A percentile compares a stretch with the other conserved stretches of the same genome.
Conservation (phyloP, 2,888 invertebrate genomes). For the Rhopalosiphum nymphaeae region DNA sequence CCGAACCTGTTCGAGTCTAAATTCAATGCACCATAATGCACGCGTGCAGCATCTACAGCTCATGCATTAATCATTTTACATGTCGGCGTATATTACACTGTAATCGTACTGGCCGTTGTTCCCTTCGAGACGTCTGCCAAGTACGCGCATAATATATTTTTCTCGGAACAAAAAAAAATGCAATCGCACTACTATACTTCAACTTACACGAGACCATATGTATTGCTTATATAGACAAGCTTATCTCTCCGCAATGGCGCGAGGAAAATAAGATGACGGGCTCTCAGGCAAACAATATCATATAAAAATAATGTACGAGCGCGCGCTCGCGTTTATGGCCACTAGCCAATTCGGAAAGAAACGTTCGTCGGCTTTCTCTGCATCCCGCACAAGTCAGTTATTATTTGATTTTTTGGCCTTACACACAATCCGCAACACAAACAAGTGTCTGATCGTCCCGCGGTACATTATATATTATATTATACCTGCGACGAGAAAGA, state of each 20-base stretch:
- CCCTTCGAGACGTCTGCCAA: conserved; percentile 42
- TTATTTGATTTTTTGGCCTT: conserved; percentile 38
- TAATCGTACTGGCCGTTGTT: background rate
- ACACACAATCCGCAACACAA: background rate
- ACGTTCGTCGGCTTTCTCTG: conserved; percentile 42
- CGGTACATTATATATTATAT: background rate
- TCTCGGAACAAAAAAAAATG: conserved; percentile 40
- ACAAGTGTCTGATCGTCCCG: conserved; percentile 17
- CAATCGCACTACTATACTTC: background rate
- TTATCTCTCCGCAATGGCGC: background rate
- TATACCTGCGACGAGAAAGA: conserved; percentile 26
- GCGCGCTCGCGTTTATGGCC: conserved; percentile 39
- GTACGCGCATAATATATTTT: conserved; percentile 19
- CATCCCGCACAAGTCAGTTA: conserved; percentile 19
- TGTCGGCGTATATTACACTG: conserved; percentile 10
- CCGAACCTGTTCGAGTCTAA: conserved; percentile 29
- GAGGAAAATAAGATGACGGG: background rate
- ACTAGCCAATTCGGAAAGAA: conserved; percentile 46
- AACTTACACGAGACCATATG: background rate
- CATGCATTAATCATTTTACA: conserved; percentile 49
- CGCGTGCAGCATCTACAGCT: background rate
- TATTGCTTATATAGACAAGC: conserved; percentile 22
- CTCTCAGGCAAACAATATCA: conserved; percentile 36
- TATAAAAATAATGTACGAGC: conserved; percentile 30
- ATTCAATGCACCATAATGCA: conserved; percentile 28